These are phyloP conservation scores for Rhinophrynus dorsalis DNA, from an alignment of 2,797 vertebrate genomes.

Conservation along the genomic window DNA sequence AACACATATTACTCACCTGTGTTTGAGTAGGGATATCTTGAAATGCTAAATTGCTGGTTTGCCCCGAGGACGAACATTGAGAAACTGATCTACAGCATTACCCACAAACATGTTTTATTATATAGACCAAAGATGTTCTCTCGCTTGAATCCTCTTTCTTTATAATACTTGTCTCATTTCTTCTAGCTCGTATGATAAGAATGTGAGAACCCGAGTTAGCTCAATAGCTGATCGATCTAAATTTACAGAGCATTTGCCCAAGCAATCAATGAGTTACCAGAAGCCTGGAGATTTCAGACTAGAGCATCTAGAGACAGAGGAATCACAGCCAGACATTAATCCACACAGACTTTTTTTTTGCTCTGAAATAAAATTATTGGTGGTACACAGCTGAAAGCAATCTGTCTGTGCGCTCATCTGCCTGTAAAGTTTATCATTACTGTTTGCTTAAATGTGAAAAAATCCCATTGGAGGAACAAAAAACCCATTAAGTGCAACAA, in stretches of 20 bases:
- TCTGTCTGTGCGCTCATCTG: neutral
- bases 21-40: no score
- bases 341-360: neutral
- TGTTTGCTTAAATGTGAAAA: neutral
- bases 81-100: no score
- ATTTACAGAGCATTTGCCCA: conserved; percentile 79
- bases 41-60: no score
- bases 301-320: neutral
- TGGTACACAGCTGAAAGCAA: neutral
- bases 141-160: neutral
- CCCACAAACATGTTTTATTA: no score
- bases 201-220: conserved; percentile 31
- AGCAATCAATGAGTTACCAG: conserved; percentile 79
- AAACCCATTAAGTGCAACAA: neutral
- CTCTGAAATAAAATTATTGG: neutral
- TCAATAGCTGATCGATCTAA: conserved; percentile 73
- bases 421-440: neutral
- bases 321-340: neutral
- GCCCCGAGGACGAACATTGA: no score
- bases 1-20: no score
- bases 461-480: neutral
- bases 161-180: conserved; percentile 3
- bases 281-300: conserved; percentile 63
- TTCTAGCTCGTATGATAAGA: conserved; percentile 23
- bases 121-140: no score